phyloP scores from a whole-genome alignment of 2,888 invertebrate genomes.

The Labia minor region DNA sequence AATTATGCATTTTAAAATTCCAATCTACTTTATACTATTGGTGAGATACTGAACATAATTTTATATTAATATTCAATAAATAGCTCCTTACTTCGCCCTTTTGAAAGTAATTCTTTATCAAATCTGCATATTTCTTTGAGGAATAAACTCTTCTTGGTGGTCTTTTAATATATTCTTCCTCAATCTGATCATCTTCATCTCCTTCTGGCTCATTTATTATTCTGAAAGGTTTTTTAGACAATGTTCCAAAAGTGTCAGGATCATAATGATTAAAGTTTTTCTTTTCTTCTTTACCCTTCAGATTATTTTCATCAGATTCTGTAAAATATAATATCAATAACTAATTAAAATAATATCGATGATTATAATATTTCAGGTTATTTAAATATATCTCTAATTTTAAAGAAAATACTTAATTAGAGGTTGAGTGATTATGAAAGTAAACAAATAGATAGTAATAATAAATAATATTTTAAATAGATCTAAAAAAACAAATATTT shows the following conservation, averaged over 20 bases:
- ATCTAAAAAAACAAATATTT: too few species aligned
- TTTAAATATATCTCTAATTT: too few species aligned
- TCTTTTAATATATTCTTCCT: slow-evolving; percentile 47
- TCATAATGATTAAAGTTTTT: slow-evolving; percentile 32
- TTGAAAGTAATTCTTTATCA: slow-evolving; percentile 59
- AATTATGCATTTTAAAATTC: too few species aligned
- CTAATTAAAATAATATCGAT: too few species aligned
- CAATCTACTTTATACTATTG: neutral
- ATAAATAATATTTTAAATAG: too few species aligned
- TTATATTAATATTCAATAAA: slow-evolving; percentile 1
- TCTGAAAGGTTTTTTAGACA: neutral
- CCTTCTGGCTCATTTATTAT: slow-evolving; percentile 18
- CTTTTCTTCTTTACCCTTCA: neutral
- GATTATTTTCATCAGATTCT: too few species aligned
- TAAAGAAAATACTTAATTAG: too few species aligned
- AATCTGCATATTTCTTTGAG: slow-evolving; percentile 54
- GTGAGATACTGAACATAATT: too few species aligned
- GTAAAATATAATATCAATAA: too few species aligned
- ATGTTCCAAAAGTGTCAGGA: slow-evolving; percentile 43
- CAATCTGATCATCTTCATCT: slow-evolving; percentile 45
- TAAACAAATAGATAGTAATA: too few species aligned
- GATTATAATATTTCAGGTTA: too few species aligned
- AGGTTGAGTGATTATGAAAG: too few species aligned
- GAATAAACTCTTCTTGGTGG: slow-evolving; percentile 43
- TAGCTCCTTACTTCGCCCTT: slow-evolving; percentile 42